Base-by-base conservation (phyloP, 53 echinoderm and acorn worm genomes). In the Patiria pectinifera region DNA sequence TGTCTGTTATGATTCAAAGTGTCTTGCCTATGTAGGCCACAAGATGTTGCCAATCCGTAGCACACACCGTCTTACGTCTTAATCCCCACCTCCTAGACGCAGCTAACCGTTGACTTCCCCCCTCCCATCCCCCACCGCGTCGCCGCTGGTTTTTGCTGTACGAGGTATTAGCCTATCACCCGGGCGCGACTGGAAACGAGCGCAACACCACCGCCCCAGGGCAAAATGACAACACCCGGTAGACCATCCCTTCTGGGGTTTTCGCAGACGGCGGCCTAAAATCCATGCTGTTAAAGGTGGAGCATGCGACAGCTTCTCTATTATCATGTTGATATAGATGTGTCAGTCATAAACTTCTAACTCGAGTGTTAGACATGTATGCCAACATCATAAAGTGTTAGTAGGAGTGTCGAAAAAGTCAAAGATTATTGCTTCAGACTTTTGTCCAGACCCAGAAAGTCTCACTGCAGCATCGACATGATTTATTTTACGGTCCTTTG, bases 111-210 rank as follows among this genome's bases (percentile, higher is more conserved):
- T 48, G 63, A 22, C 21, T 18, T 6, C 35, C 35, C 13, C 15
- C 59, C 7, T 22, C 47, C 74, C 86, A n/a, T 24, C 24, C 45
- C 86, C 86, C 86, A 21, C 43, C 72, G 21, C 45, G 58, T 6
- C 47, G 10, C 75, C n/a, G 24, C 86, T 79, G 4, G 71, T 58
- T 49, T 48, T 74, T 69, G 49, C 86, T 86, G 86, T 86, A 11
- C 86, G 48, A 86, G 46, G 49, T 72, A 86, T 86, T 86, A 86
- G 19, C 74, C 24, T 75, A 53, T 74, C 86, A 86, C 86, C 72
- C 26, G 58, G 75, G 46, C 70, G 22, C 70, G 86, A n/a, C 70
- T 72, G 23, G 69, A 48, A 71, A n/a, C 46, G 71, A 48, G 45
- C 63, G 71, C 71, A 44, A 45, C 7, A 23, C 47, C 59, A 45